Percentiles rank a stretch among this genome's conserved stretches.
Evolutionary conservation across 1,140 invertebrate genomes (phyloP).

Genomic region (Eulimnadia texana): DNA sequence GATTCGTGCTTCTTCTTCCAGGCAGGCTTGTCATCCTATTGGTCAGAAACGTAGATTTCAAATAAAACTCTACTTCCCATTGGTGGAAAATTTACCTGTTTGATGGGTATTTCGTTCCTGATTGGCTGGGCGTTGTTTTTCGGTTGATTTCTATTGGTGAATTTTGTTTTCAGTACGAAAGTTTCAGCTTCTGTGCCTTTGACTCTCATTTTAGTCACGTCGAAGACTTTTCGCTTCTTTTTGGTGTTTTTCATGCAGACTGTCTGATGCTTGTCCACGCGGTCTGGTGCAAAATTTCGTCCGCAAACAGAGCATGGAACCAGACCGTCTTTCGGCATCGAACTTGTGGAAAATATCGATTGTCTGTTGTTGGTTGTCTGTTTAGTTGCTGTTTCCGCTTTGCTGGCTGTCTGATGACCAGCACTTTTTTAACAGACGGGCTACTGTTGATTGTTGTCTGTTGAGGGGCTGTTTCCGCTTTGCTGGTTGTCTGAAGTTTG

Average conservation of each 20-base stretch:
- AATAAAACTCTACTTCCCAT: not conserved
- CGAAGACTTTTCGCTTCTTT: slow-evolving; percentile 72
- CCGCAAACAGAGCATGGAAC: slow-evolving; percentile 31
- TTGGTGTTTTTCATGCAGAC: slow-evolving; percentile 57
- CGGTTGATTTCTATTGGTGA: not conserved
- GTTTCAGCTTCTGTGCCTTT: slow-evolving; percentile 71
- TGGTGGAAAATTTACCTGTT: not conserved
- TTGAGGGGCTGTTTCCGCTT: not conserved
- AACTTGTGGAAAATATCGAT: not conserved
- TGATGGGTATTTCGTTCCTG: not conserved
- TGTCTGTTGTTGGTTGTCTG: slow-evolving; percentile 2
- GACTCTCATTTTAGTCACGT: slow-evolving; percentile 65
- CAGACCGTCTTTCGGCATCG: slow-evolving; percentile 19
- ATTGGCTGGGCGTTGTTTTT: not conserved
- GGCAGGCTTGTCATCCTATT: slow-evolving; percentile 44
- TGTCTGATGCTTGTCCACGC: slow-evolving; percentile 61
- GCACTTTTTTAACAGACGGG: slow-evolving; percentile 9
- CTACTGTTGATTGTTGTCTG: slow-evolving; percentile 2
- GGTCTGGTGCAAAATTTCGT: slow-evolving; percentile 55
- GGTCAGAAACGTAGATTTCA: not conserved
- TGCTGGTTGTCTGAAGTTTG: no score
- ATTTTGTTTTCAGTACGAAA: slow-evolving; percentile 3
- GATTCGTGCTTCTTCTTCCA: slow-evolving; percentile 88
- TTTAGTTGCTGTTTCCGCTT: slow-evolving; percentile 8
- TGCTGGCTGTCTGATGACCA: not conserved